These are phyloP conservation scores for Falco columbarius DNA, from an alignment of 2,797 vertebrate species.

Conservation along the genomic window DNA sequence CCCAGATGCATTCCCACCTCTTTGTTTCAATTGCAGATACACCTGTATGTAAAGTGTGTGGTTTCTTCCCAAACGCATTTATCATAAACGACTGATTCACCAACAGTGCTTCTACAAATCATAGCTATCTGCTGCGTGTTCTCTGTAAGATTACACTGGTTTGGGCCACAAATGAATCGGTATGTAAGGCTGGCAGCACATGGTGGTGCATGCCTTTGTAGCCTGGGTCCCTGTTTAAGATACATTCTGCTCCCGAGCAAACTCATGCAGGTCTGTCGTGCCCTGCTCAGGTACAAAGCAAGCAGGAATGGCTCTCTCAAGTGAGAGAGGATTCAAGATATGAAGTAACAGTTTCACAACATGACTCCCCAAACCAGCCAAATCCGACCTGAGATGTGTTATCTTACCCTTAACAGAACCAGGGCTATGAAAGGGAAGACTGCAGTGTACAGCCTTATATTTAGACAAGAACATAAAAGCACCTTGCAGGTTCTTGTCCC, in stretches of 20 bases:
- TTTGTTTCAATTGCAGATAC: neutral
- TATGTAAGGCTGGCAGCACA: neutral
- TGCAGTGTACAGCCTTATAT: neutral
- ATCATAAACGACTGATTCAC: neutral
- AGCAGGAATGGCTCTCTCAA: neutral
- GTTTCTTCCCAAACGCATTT: neutral
- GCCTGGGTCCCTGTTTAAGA: neutral
- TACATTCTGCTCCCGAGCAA: neutral
- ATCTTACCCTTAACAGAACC: neutral
- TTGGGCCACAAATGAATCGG: neutral
- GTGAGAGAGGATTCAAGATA: neutral
- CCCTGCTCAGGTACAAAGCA: neutral
- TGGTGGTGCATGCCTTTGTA: accelerated
- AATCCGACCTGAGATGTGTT: neutral
- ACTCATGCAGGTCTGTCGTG: neutral
- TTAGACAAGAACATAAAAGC: neutral
- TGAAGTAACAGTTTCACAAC: neutral
- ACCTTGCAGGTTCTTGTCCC: neutral
- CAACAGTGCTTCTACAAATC: neutral
- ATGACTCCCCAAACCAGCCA: neutral
- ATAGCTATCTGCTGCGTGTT: neutral
- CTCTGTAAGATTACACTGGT: neutral
- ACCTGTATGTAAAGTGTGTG: neutral
- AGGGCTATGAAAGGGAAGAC: neutral
- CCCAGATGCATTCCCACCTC: neutral